These are phyloP conservation scores for Cepaea nemoralis DNA, from an alignment of 1,140 invertebrate species.

Conservation along the genomic window DNA sequence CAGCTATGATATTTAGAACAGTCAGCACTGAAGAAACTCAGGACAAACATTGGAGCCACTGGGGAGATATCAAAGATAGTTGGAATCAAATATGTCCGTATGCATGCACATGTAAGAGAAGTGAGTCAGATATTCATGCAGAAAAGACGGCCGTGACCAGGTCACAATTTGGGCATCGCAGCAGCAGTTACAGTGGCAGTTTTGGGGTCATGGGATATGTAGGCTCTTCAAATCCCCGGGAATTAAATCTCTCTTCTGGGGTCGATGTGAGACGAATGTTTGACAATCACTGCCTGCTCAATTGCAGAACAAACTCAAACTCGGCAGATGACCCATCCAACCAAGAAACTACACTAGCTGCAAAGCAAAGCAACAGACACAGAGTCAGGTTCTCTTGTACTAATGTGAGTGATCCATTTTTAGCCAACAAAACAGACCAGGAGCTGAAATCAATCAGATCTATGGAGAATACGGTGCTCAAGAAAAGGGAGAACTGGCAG, in stretches of 20 bases:
- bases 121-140: not conserved
- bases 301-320: not conserved
- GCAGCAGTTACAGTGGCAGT: not conserved
- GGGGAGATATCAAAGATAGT: too few species aligned
- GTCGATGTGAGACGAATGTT: not conserved
- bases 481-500: too few species aligned
- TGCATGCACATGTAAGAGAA: not conserved
- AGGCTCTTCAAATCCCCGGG: too few species aligned
- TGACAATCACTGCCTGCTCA: not conserved
- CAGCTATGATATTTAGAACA: not conserved
- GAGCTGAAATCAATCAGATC: too few species aligned
- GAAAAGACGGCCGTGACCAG: not conserved
- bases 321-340: not conserved
- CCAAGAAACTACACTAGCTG: too few species aligned
- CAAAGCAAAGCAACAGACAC: not conserved
- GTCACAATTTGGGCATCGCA: not conserved
- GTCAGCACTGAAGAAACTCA: not conserved
- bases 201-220: not conserved
- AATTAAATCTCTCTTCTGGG: too few species aligned
- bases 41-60: too few species aligned
- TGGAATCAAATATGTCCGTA: not conserved
- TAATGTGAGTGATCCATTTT: not conserved
- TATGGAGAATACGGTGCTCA: too few species aligned
- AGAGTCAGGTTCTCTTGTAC: not conserved
- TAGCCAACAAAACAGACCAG: not conserved